These are phyloP conservation scores for Andrena praecox DNA, from an alignment of 2,888 invertebrate genomes.

Conservation along the genomic window DNA sequence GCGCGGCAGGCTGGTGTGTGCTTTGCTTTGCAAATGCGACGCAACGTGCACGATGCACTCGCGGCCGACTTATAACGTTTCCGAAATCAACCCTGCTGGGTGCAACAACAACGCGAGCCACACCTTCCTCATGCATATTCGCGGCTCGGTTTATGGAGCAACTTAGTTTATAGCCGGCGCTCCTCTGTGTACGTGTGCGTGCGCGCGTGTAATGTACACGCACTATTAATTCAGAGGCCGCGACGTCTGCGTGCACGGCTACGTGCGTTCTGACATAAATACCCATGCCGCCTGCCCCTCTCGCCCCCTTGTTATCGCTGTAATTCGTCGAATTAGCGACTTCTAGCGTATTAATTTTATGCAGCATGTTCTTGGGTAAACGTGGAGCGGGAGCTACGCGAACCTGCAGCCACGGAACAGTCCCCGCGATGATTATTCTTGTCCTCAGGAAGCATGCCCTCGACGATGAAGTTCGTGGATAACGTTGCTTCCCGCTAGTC, in stretches of 20 bases:
- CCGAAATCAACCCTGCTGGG: conserved; percentile 77
- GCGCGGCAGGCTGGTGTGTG: conserved; percentile 24
- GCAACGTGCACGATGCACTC: conserved; percentile 72
- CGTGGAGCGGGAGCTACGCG: background rate
- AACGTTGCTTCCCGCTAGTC: background rate
- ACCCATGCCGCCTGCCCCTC: conserved; percentile 5
- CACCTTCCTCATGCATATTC: conserved; percentile 83
- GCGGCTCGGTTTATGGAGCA: conserved; percentile 72
- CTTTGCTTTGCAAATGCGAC: conserved; percentile 81
- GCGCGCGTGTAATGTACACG: conserved; percentile 57
- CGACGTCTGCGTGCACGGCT: conserved; percentile 41
- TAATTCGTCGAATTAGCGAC: conserved; percentile 54
- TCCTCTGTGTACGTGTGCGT: conserved; percentile 41
- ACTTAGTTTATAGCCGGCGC: conserved; percentile 72
- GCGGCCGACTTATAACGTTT: conserved; percentile 79
- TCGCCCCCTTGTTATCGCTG: conserved; percentile 28
- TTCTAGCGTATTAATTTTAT: conserved; percentile 32
- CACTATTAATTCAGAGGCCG: conserved; percentile 76
- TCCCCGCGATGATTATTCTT: background rate
- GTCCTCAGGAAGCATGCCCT: background rate
- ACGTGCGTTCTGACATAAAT: conserved; percentile 47
- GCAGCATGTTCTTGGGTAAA: background rate
- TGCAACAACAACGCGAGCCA: conserved; percentile 72
- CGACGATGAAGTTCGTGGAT: background rate
- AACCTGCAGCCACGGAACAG: background rate